Base-by-base conservation (phyloP, 35 echinoderm and acorn worm genomes). In the Anneissia japonica region DNA sequence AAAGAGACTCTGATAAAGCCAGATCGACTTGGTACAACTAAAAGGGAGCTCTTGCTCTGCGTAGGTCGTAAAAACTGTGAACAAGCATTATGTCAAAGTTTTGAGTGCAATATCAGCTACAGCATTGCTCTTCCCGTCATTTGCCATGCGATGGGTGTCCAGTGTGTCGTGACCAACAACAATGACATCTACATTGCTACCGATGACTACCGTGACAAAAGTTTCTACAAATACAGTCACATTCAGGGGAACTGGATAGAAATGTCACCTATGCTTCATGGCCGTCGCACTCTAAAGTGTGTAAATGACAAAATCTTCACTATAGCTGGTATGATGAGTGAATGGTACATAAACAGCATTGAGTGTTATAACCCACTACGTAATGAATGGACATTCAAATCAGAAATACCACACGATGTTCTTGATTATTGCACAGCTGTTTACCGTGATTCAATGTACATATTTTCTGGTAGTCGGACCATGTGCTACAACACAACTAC, bases 391-490 rank as follows among this genome's bases (percentile, higher is more conserved):
- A 72, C 85, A 28, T 93, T 89, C 64, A 80, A 79, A 37, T 79
- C 74, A 46, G 77, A 75, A 30, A 93, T 93, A 87, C 91, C 91
- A 16, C 74, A 87, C 5, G 87, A 93, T 74, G 91, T 93, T 26
- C 89, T 93, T 16, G 91, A 93, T 81, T 86, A 89, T 35, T 86
- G 81, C 55, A 80, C 74, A 19, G 91, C 87, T 6, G 79, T 76
- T 10, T 85, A 81, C 64, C 41, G 77, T 14, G 74, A 93, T 72
- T 89, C 75, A 31, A 90, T 93, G 31, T 93, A 89, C 55, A 35
- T 93, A 9, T 93, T 93, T 39, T 90, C 91, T 35, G 91, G 91
- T 9, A 93, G 91, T 46, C 82, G 91, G 33, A 93, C 91, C 23
- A 93, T 93, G 91, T 79, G 87, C 72, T 93, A 93, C 33, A 79